phyloP scores from a whole-genome alignment of 2,113 vertebrate species.

The Fulica atra region DNA sequence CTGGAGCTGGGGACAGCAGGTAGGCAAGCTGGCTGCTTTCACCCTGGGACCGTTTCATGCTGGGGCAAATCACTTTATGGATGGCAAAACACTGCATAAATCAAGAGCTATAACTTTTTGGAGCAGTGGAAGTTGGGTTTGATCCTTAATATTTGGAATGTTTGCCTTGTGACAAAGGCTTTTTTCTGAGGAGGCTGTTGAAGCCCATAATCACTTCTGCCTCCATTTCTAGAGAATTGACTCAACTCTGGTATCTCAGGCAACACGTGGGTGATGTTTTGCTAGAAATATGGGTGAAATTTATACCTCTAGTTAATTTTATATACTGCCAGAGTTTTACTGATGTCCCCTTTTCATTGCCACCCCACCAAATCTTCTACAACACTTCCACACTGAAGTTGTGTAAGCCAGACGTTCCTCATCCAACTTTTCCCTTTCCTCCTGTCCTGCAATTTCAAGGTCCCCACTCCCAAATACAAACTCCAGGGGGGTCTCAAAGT shows the following conservation, averaged over 20 bases:
- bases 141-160: not conserved
- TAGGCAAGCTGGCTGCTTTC: not conserved
- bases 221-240: not conserved
- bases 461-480: not conserved
- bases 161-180: not conserved
- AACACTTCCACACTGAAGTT: not conserved
- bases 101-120: not conserved
- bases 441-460: not conserved
- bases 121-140: not conserved
- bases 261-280: not conserved
- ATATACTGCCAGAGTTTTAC: not conserved
- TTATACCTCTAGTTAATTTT: not conserved
- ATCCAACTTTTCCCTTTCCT: not conserved
- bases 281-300: not conserved
- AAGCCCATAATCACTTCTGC: not conserved
- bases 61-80: not conserved
- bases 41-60: not conserved
- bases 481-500: not conserved
- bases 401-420: not conserved
- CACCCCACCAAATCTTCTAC: not conserved
- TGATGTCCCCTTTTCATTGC: not conserved
- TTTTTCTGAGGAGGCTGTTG: not conserved
- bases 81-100: not conserved
- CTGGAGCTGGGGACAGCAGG: fast-evolving
- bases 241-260: not conserved